These are phyloP conservation scores for Alaudala cheleensis DNA, from an alignment of 2,113 vertebrate species.

Conservation along the genomic window DNA sequence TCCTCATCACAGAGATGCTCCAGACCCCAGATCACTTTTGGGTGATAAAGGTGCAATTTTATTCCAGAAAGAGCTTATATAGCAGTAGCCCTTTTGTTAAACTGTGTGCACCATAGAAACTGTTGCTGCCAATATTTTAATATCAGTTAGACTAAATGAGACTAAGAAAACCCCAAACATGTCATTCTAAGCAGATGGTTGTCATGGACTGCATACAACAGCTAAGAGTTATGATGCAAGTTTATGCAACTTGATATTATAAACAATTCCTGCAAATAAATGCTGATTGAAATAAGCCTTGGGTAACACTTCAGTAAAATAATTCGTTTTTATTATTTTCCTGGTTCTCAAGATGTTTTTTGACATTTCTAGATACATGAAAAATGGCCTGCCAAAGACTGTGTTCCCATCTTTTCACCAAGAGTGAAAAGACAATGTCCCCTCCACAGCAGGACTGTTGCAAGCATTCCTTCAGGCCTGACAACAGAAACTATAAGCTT, in stretches of 20 bases:
- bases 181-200: conserved; percentile 52
- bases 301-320: not conserved
- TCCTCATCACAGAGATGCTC: not conserved
- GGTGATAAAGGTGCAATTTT: not conserved
- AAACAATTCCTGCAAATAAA: not conserved
- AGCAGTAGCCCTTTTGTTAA: conserved; percentile 7
- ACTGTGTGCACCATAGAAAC: not conserved
- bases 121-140: conserved; percentile 61
- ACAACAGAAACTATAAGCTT: not conserved
- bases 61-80: not conserved
- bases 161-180: not conserved
- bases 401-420: not conserved
- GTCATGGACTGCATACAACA: conserved; percentile 26
- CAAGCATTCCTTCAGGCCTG: not conserved
- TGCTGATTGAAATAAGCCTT: not conserved
- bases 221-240: conserved; percentile 30
- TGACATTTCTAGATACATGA: not conserved
- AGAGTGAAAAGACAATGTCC: not conserved
- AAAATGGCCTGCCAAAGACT: not conserved
- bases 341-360: not conserved
- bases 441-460: no score
- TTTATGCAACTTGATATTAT: not conserved
- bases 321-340: not conserved
- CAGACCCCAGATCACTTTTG: not conserved
- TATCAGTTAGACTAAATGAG: conserved; percentile 13